Percentiles rank a stretch among this genome's conserved stretches.
These are phyloP conservation scores for Theodoxus fluviatilis DNA, from an alignment of 2,888 invertebrate species.

Conservation along the genomic window DNA sequence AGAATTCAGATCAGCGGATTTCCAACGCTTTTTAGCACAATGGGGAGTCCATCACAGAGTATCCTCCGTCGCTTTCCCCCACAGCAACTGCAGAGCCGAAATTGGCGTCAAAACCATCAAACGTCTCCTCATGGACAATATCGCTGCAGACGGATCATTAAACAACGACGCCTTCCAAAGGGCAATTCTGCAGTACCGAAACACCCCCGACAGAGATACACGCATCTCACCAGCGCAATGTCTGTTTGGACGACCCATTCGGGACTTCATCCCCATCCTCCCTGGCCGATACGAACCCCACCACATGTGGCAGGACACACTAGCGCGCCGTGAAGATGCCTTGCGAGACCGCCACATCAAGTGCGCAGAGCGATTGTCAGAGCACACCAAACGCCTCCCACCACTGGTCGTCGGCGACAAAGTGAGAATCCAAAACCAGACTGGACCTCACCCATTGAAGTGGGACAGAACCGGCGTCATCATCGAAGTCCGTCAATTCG, in stretches of 20 bases:
- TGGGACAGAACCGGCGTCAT: constrained; percentile 25
- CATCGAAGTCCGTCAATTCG: constrained; percentile 18
- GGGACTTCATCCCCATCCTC: constrained; percentile 24
- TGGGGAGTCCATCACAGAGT: constrained; percentile 39
- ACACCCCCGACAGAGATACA: constrained; percentile 24
- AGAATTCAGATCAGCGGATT: constrained; percentile 37
- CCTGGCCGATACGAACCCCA: constrained; percentile 20
- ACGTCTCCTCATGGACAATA: constrained; percentile 28
- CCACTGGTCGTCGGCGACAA: constrained; percentile 16
- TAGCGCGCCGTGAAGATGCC: constrained; percentile 7
- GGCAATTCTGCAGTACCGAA: constrained; percentile 21
- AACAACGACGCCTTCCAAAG: constrained; percentile 20
- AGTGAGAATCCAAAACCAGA: constrained; percentile 23
- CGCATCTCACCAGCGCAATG: neutral
- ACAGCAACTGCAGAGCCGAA: constrained; percentile 46
- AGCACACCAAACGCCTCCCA: constrained; percentile 13
- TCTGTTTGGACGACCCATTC: constrained; percentile 15
- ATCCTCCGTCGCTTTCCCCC: constrained; percentile 44
- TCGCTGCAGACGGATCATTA: neutral
- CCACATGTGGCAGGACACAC: constrained; percentile 10
- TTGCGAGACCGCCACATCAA: constrained; percentile 20
- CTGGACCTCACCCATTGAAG: constrained; percentile 18
- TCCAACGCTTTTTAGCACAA: constrained; percentile 34
- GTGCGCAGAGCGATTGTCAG: constrained; percentile 18
- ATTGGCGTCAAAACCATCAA: constrained; percentile 45